Percentiles rank a stretch among this genome's conserved stretches.
These are phyloP conservation scores for Busseola fusca DNA, from an alignment of 2,888 invertebrate species.

Conservation along the genomic window DNA sequence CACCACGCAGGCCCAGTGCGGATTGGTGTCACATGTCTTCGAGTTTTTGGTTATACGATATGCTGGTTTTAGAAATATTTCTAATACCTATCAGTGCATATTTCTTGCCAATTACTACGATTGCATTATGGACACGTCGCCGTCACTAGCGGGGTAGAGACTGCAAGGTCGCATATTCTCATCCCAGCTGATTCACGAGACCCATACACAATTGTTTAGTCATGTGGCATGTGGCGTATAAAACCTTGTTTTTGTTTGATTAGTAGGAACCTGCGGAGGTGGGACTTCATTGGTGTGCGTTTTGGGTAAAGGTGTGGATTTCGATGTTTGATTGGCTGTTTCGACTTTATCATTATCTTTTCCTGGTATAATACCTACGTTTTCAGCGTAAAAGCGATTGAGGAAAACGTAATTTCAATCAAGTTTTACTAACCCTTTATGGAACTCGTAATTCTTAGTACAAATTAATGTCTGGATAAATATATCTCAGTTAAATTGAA, in stretches of 20 bases:
- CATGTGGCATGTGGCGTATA: conserved; percentile 44
- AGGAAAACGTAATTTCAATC: neutral
- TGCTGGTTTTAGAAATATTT: conserved; percentile 1
- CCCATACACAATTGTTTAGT: conserved; percentile 54
- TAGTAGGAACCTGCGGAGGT: conserved; percentile 24
- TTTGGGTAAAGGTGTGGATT: conserved; percentile 34
- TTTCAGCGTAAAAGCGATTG: neutral
- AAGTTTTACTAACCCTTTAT: neutral
- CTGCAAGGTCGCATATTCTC: conserved; percentile 58
- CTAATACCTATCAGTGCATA: neutral
- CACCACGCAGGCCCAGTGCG: neutral
- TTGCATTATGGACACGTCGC: conserved; percentile 22
- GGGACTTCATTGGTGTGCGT: conserved; percentile 15
- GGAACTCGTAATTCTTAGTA: neutral
- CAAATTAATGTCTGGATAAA: neutral
- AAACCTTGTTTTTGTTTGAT: conserved; percentile 33
- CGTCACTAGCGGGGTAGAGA: conserved; percentile 24
- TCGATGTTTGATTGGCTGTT: conserved; percentile 10
- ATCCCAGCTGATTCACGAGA: conserved; percentile 58
- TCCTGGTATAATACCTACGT: neutral
- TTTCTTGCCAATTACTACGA: conserved; percentile 39
- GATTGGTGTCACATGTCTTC: neutral
- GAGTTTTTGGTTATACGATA: neutral
- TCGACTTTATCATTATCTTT: neutral
- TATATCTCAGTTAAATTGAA: neutral